phyloP scores from a whole-genome alignment of 2,113 vertebrate species.

The Desmodus rotundus region DNA sequence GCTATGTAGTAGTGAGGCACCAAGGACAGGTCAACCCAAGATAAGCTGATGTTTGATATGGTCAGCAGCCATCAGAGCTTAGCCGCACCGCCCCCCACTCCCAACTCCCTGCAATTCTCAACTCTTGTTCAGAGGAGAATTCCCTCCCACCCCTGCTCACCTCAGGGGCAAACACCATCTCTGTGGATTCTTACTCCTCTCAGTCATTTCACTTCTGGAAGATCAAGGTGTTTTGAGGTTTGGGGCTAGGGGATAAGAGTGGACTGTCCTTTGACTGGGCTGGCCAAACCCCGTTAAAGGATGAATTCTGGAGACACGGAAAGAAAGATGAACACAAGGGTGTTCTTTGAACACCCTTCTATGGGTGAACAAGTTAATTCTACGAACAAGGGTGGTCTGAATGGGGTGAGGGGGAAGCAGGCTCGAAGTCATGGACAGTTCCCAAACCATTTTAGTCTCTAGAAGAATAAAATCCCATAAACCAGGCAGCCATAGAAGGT shows the following conservation, averaged over 20 bases:
- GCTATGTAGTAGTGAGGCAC: neutral
- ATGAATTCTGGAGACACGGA: neutral
- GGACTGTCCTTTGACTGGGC: neutral
- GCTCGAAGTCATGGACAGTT: neutral
- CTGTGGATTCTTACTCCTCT: neutral
- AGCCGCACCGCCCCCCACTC: no score
- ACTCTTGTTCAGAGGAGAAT: neutral
- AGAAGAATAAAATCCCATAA: neutral
- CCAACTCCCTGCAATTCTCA: neutral
- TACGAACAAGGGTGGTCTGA: neutral
- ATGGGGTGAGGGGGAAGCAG: fast-evolving
- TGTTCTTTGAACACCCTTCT: no score
- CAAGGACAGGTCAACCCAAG: neutral
- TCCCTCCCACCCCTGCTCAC: neutral
- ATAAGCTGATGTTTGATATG: neutral
- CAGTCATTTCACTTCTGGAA: neutral
- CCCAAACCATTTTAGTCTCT: neutral
- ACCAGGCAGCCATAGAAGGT: neutral
- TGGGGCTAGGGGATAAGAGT: neutral
- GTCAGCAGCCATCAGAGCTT: no score
- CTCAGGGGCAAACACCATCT: neutral
- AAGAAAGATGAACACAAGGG: neutral
- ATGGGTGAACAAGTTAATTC: no score
- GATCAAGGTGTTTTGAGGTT: neutral
- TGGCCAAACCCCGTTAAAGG: neutral